Percentiles rank a stretch among this genome's conserved stretches.
phyloP scores from a whole-genome alignment of 1,140 invertebrate genomes.

The Conus betulinus region DNA sequence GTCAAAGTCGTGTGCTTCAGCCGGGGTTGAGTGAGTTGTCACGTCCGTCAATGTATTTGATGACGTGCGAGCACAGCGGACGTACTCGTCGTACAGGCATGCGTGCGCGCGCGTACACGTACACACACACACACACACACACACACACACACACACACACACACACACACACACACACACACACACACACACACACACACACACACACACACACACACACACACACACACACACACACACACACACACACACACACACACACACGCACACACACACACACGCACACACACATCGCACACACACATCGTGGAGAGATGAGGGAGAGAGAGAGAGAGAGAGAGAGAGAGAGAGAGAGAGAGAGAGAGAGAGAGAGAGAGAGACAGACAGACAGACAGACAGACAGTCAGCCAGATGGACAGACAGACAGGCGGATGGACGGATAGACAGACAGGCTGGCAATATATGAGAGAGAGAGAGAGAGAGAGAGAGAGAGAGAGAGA shows the following conservation, averaged over 20 bases:
- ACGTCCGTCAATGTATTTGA: background rate
- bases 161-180: background rate
- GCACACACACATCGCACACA: conserved; percentile 1
- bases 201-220: background rate
- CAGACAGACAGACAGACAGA: conserved; percentile 11
- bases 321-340: background rate
- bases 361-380: background rate
- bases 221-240: conserved; percentile 10
- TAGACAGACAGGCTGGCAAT: background rate
- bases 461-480: too few species aligned
- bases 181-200: background rate
- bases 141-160: background rate
- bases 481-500: too few species aligned
- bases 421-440: background rate
- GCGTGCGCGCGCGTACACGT: background rate
- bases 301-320: background rate
- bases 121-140: background rate
- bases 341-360: background rate
- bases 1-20: too few species aligned
- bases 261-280: background rate
- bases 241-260: background rate
- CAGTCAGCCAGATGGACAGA: background rate
- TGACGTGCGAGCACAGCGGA: too few species aligned
- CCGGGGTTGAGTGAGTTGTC: background rate
- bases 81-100: too few species aligned